Percentiles rank a stretch among this genome's conserved stretches.
These are phyloP conservation scores for Urechis unicinctus DNA, from an alignment of 2,888 invertebrate species.

Conservation along the genomic window DNA sequence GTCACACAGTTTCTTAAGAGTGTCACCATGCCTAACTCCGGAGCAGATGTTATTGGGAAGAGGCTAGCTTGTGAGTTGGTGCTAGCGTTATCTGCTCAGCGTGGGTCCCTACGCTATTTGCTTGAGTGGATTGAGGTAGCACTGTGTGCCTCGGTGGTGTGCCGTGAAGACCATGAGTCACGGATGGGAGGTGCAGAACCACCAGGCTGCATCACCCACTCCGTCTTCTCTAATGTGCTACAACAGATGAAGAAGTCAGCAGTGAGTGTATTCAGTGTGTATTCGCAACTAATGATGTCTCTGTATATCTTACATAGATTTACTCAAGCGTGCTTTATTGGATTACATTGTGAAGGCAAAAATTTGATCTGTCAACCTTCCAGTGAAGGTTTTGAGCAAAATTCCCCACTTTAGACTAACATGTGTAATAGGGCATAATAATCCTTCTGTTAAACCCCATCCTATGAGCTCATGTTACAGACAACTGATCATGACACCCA, in stretches of 20 bases:
- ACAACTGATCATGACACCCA: no score
- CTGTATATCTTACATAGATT: no score
- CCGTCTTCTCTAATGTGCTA: slow-evolving; percentile 35
- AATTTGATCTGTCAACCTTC: no score
- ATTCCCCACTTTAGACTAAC: no score
- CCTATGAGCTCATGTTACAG: no score
- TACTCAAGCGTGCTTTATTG: no score
- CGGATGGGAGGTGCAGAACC: slow-evolving; percentile 1
- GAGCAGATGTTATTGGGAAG: slow-evolving; percentile 52
- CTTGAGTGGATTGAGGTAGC: slow-evolving; percentile 63
- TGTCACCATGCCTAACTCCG: slow-evolving; percentile 54
- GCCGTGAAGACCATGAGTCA: not conserved
- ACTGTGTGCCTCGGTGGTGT: slow-evolving; percentile 42
- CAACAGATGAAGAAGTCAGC: slow-evolving; percentile 42
- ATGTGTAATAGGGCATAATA: no score
- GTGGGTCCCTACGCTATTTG: slow-evolving; percentile 58
- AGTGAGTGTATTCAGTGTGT: slow-evolving; percentile 26
- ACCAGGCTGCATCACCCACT: slow-evolving; percentile 25
- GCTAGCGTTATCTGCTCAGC: slow-evolving; percentile 57
- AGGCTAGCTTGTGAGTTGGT: slow-evolving; percentile 55
- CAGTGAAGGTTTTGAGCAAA: no score
- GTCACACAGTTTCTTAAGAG: slow-evolving; percentile 54
- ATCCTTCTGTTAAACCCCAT: no score
- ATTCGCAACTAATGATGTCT: no score
- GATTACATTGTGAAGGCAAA: no score